Conservation (phyloP, 2,113 vertebrate species). For the Cryptoleucopteryx plumbea region DNA sequence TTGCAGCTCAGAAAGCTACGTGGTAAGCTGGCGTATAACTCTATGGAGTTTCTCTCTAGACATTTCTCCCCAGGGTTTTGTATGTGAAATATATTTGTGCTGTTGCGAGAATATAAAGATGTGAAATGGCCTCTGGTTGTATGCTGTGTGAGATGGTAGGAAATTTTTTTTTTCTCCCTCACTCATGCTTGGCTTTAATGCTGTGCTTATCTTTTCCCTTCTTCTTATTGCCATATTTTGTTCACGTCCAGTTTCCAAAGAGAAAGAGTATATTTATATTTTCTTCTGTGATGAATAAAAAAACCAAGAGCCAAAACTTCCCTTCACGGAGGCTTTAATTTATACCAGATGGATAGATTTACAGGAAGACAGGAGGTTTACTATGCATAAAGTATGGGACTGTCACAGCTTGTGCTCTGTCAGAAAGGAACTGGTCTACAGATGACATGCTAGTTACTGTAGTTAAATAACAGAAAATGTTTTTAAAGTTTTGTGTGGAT, state of each 20-base stretch:
- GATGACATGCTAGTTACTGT: background rate
- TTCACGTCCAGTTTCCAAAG: background rate
- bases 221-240: background rate
- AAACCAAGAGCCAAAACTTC: background rate
- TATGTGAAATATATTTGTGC: background rate
- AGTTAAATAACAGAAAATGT: background rate
- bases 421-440: background rate
- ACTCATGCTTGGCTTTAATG: background rate
- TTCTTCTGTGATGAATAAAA: background rate
- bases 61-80: background rate
- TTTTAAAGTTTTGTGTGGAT: background rate
- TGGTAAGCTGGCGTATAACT: background rate
- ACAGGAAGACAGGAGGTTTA: background rate
- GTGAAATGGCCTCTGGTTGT: background rate
- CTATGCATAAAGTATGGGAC: slow-evolving; percentile 13
- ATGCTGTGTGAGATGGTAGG: background rate
- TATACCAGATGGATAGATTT: slow-evolving; percentile 20
- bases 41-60: background rate
- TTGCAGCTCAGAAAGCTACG: background rate
- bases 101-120: background rate
- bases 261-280: background rate
- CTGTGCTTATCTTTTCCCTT: background rate
- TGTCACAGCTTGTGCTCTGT: background rate
- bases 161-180: background rate
- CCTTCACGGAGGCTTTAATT: background rate